Base-by-base conservation (phyloP, 2,888 invertebrate species). In the Conistra vaccinii region DNA sequence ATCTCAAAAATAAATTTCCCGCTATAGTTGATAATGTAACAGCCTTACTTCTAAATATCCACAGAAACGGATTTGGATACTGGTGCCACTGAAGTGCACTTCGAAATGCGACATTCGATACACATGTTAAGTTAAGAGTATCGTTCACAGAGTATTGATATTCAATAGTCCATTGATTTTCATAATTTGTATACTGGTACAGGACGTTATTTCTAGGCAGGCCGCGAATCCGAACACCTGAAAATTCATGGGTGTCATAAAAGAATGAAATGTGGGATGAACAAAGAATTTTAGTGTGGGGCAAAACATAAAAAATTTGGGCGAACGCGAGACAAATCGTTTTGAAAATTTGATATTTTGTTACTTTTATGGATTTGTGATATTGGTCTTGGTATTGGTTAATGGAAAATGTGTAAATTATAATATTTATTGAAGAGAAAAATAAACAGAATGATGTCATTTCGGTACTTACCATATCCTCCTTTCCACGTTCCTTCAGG, bases 71-170 rank as follows among this genome's bases (percentile, higher is more conserved):
- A 2, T 17, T 4, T 1, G 0, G 1, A 3, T 2, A 1, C 61
- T 1, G 5, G n/a, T 7, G 20, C 5, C 1, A 1, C 5, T 0
- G 0, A 1, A 4, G 17, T 20, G 42, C 0, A 6, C 6, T 6
- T 14, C 20, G 0, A 0, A 32, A n/a, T 23, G 26, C 20, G 20
- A 0, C 0, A 39, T 51, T 32, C 0, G 1, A 2, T 32, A 48
- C 65, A 65, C 79, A 83, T 14, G 45, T 66, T 17, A 81, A 6
- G 3, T n/a, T 9, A 2, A 81, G 51, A 6, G 9, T 53, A 0
- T 83, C 80, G 4, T 78, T 65, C 12, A 61, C 57, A 1, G 45
- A 51, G 32, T 79, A 83, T 32, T 66, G 60, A 65, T 81, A 81
- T 20, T 42, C 65, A 32, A 78, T 61, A 6, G 12, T 65, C 72